Percentiles rank a stretch among this genome's conserved stretches.
These are phyloP conservation scores for Arothron firmamentum DNA, from an alignment of 2,113 vertebrate species.

Conservation along the genomic window DNA sequence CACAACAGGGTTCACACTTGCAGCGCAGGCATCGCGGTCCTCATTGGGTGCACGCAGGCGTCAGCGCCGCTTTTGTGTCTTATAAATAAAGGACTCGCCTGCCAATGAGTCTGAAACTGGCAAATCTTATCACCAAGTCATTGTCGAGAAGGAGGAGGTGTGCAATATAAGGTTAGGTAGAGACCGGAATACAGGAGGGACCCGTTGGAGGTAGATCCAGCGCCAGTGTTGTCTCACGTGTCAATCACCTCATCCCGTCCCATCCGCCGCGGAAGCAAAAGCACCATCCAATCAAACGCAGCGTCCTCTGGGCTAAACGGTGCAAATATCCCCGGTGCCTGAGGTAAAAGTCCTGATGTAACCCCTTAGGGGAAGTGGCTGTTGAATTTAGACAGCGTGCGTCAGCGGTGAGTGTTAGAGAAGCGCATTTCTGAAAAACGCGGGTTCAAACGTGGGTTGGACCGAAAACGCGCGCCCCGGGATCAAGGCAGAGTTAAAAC, in stretches of 20 bases:
- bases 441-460: constrained; percentile 52
- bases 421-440: constrained; percentile 38
- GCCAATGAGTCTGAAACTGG: constrained; percentile 13
- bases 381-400: constrained; percentile 58
- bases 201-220: constrained; percentile 7
- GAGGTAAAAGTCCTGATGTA: constrained; percentile 31
- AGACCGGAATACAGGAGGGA: not conserved
- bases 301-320: constrained; percentile 8
- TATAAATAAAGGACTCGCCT: constrained; percentile 12
- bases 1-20: constrained; percentile 53
- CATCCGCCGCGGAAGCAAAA: not conserved
- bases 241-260: constrained; percentile 14
- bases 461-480: constrained; percentile 29
- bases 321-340: constrained; percentile 4
- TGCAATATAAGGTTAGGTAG: not conserved
- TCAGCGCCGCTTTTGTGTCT: constrained; percentile 31
- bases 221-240: constrained; percentile 7
- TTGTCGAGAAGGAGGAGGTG: not conserved
- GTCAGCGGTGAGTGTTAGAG: constrained; percentile 61
- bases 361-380: constrained; percentile 31
- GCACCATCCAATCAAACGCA: constrained; percentile 3
- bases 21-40: constrained; percentile 24
- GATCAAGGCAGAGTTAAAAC: constrained; percentile 31
- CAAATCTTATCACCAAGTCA: constrained; percentile 4
- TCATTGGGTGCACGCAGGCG: constrained; percentile 43